Evolutionary conservation across 2,113 vertebrate species (phyloP), one percentile per base, ranked within the genome.

Genomic region (Pelobates fuscus): DNA sequence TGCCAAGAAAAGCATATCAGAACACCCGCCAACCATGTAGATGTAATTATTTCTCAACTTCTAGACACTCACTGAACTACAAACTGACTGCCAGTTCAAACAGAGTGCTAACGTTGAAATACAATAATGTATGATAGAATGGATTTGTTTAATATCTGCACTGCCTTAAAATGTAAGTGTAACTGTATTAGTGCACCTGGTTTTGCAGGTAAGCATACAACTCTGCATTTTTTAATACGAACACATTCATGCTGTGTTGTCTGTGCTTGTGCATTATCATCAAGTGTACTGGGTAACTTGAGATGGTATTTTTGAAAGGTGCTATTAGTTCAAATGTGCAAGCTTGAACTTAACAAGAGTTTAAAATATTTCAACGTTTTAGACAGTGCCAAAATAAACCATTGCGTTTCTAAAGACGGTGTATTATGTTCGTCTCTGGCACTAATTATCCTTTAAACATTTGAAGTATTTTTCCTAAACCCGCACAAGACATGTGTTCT

Each of bases 341-440:
- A 89, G 91, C 89, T 92, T 59, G 2, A 89, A 93, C 90, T 89
- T 88, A 90, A 90, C 88, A 90, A 93, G 91, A 90, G 90, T 90
- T 89, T 93, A 91, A 90, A 92, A 92, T 92, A 92, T 87, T 87
- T 92, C 86, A 88, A 86, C 89, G 90, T 90, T 88, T 85, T 80
- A 88, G 85, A 88, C 80, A 69, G 80, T 89, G 91, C 91, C 91
- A 92, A 92, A 89, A 92, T 83, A 93, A 93, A 91, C 89, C 82
- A 85, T 83, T 86, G 87, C 86, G 89, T 90, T 91, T 92, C 88
- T 89, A 88, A 89, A 91, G 89, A 88, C 88, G 83, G 88, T 84
- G 89, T 89, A 92, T 90, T 92, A 91, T 90, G 89, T 85, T 85
- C 84, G 88, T 88, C 87, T 85, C 21, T 75, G 84, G 89, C 83